Evolutionary conservation across 2,888 invertebrate species (phyloP).

Genomic region (Epinotia demarniana): DNA sequence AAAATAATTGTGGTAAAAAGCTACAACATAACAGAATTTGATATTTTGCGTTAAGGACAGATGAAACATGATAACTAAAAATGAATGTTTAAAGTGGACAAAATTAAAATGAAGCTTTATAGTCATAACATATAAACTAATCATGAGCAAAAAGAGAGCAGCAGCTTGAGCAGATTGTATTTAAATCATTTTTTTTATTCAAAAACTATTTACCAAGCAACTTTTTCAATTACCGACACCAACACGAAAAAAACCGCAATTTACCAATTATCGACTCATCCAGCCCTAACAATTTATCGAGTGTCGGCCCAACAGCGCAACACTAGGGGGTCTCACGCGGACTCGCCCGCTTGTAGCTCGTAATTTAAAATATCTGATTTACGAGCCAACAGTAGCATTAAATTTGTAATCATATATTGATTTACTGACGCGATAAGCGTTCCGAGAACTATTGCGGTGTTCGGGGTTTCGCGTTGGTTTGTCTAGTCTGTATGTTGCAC

Average conservation of each 20-base stretch:
- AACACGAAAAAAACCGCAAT: constrained; percentile 14
- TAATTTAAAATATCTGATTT: constrained; percentile 84
- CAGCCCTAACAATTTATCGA: constrained; percentile 66
- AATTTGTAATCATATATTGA: constrained; percentile 85
- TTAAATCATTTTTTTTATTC: not conserved
- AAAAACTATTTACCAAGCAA: not conserved
- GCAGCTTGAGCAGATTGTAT: too few relatives aligned
- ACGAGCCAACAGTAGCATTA: constrained; percentile 84
- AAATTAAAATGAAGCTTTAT: too few relatives aligned
- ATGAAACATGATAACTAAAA: too few relatives aligned
- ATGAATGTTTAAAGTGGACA: too few relatives aligned
- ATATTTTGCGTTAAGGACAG: too few relatives aligned
- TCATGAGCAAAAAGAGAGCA: not conserved
- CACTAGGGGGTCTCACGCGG: constrained; percentile 84
- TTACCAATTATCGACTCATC: constrained; percentile 31
- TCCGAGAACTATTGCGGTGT: constrained; percentile 65
- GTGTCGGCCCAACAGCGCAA: constrained; percentile 79
- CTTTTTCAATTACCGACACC: constrained; percentile 21
- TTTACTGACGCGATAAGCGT: constrained; percentile 82
- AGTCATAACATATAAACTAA: too few relatives aligned
- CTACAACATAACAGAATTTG: too few relatives aligned
- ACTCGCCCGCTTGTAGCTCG: constrained; percentile 78
- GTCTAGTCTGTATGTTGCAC: not conserved
- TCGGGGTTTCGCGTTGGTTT: not conserved
- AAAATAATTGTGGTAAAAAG: too few relatives aligned